phyloP scores from a whole-genome alignment of 2,113 vertebrate species.

The Perognathus longimembris region DNA sequence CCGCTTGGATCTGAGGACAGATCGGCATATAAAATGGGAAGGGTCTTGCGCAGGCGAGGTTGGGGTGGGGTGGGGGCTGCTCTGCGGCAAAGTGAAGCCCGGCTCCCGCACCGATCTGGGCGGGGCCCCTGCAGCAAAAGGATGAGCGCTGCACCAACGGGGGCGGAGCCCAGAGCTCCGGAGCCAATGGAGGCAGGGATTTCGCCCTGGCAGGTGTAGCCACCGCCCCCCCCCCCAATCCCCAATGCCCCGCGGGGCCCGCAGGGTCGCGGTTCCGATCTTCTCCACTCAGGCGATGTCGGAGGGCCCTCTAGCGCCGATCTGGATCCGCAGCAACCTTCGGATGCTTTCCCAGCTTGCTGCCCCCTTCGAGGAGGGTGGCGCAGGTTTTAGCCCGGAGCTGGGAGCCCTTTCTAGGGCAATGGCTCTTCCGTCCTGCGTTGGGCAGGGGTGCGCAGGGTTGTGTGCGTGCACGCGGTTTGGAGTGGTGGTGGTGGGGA shows the following conservation, averaged over 20 bases:
- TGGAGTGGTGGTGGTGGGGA: neutral
- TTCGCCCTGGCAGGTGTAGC: neutral
- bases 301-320: conserved; percentile 49
- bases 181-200: neutral
- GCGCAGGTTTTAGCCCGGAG: too few relatives aligned
- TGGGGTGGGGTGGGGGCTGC: neutral
- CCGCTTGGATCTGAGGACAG: neutral
- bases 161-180: neutral
- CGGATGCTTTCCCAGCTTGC: neutral
- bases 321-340: neutral
- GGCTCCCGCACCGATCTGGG: neutral
- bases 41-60: neutral
- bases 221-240: too few relatives aligned
- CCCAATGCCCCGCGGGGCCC: too few relatives aligned
- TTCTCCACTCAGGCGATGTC: neutral
- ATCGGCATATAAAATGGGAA: neutral
- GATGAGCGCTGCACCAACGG: accelerated
- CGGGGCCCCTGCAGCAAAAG: neutral
- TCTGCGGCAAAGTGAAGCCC: neutral
- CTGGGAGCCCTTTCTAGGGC: neutral
- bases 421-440: neutral
- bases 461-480: neutral
- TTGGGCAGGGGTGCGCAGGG: neutral
- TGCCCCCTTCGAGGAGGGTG: neutral
- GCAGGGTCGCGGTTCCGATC: too few relatives aligned